Base-by-base conservation (phyloP, 2,888 invertebrate species). In the Nebria brevicollis region DNA sequence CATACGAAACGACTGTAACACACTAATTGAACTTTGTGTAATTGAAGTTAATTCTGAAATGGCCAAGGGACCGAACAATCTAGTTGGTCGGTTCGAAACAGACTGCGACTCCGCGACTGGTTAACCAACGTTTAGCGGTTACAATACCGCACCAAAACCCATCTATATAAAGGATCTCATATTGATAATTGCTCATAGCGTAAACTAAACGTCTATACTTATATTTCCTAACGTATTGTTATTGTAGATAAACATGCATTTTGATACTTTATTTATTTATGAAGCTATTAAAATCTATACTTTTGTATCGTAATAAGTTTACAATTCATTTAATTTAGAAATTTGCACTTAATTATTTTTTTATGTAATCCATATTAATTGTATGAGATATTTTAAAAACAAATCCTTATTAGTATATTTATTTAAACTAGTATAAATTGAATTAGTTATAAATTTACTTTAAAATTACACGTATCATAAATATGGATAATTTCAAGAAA, bases 21-120 rank as follows among this genome's bases (percentile, higher is more conserved):
- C 75, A 75, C 65, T 81, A 81, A 81, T 81, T 81, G 80, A 81
- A 81, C 80, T 81, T 81, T 75, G 72, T 81, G 66, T 81, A 81
- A 81, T 81, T 81, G 80, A 81, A 81, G 80, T 81, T 81, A 81
- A 81, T 81, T 81, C 75, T 70, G 75, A 72, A 74, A 75, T 81
- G 80, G 80, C 75, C 79, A 79, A 79, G 79, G 79, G 79, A 79
- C 26, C 79, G 66, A 26, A 34, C 42, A 80, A 11, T 34, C 72
- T 70, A 68, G 54, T 64, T 54, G 66, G 66, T 64, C 66, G 72
- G 80, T 72, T 81, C 75, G 75, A 34, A 26, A 72, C 64, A 20
- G 64, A 81, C 80, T 81, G 80, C 54, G 54, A 54, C 54, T 54
- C 80, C 75, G 80, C 54, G 54, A 54, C 54, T 54, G 54, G 54